Evolutionary conservation across 2,888 invertebrate genomes (phyloP).

Genomic region (Nemapogon koenigi): DNA sequence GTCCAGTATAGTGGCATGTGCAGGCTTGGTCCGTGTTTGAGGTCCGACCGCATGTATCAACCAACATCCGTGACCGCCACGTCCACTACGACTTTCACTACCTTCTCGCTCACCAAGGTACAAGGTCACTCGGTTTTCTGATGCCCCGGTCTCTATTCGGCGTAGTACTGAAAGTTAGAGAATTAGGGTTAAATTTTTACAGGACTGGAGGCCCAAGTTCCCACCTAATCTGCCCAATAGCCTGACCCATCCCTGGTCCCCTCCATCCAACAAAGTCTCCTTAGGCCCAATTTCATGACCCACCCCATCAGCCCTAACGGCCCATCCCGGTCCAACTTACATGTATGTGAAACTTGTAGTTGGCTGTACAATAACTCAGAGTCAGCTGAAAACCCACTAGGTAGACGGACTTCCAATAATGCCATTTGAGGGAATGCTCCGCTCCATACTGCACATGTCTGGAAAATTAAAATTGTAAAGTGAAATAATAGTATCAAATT

Average conservation of each 20-base stretch:
- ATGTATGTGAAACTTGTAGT: too few species aligned
- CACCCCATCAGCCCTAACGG: too few species aligned
- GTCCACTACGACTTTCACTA: constrained; percentile 15
- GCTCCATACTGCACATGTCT: constrained; percentile 48
- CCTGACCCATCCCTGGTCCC: too few species aligned
- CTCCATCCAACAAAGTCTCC: too few species aligned
- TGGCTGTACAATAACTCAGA: constrained; percentile 61
- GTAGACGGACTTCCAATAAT: constrained; percentile 66
- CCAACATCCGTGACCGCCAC: constrained; percentile 34
- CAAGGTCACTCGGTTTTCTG: constrained; percentile 30
- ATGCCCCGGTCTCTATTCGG: constrained; percentile 40
- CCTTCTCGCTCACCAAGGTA: constrained; percentile 35
- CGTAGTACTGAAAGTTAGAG: constrained; percentile 33
- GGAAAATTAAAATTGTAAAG: constrained; percentile 3
- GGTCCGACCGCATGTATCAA: constrained; percentile 39
- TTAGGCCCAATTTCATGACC: too few species aligned
- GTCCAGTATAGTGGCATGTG: constrained; percentile 65
- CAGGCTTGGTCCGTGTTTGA: constrained; percentile 41
- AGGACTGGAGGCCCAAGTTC: too few species aligned
- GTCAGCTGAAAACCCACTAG: constrained; percentile 69
- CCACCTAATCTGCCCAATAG: too few species aligned
- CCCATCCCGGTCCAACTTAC: too few species aligned
- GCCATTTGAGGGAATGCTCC: constrained; percentile 59
- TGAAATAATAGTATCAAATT: too few species aligned
- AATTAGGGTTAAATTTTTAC: background rate